Percentiles rank a stretch among this genome's conserved stretches.
phyloP scores from a whole-genome alignment of 2,113 vertebrate species.

The Phalacrocorax pelagicus region DNA sequence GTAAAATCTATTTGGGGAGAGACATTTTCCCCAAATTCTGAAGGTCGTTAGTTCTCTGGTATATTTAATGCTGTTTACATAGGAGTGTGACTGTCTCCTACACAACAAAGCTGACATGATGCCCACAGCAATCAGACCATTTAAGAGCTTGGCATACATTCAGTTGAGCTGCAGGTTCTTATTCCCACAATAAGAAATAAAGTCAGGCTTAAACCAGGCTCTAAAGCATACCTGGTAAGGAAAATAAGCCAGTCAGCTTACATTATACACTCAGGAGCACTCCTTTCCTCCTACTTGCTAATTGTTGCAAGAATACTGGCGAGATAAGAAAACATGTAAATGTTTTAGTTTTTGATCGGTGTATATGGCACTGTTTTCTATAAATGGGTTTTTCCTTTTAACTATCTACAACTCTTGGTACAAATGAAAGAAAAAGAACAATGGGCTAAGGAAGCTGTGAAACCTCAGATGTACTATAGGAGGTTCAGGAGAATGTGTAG shows the following conservation, averaged over 20 bases:
- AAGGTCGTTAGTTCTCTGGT: neutral
- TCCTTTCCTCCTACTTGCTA: neutral
- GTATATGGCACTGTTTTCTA: neutral
- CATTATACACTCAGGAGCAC: neutral
- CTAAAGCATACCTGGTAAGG: neutral
- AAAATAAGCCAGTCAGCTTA: neutral
- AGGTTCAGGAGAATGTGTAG: neutral
- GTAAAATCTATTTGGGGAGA: neutral
- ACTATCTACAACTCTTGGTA: neutral
- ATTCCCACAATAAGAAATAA: neutral
- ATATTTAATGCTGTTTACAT: accelerated
- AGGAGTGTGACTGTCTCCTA: neutral
- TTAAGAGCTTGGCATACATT: neutral
- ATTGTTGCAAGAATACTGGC: neutral
- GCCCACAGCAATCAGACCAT: too few relatives aligned
- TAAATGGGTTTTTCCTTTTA: neutral
- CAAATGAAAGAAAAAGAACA: neutral
- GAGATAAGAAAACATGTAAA: neutral
- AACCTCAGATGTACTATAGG: neutral
- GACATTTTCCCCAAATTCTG: neutral
- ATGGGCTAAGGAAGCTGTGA: neutral
- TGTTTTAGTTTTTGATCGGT: neutral
- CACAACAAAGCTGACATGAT: neutral
- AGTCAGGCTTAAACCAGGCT: neutral
- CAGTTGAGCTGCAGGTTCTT: neutral